Evolutionary conservation across 2,113 vertebrate species (phyloP).

Genomic region (Actenoides lindsayi): DNA sequence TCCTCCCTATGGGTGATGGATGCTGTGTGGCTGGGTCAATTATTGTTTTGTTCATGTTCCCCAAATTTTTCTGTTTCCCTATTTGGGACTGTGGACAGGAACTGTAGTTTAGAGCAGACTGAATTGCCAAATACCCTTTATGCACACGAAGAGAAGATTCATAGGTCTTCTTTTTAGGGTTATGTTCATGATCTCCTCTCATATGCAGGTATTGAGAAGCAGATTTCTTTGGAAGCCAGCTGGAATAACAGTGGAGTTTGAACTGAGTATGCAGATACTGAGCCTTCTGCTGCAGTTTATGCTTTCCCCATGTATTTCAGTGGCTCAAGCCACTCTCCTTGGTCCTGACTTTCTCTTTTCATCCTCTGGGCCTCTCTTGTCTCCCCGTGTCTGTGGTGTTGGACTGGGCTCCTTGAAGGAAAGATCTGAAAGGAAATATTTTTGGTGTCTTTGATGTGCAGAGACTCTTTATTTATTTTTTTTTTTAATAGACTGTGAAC

Average conservation of each 20-base stretch:
- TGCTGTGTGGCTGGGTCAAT: neutral
- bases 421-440: neutral
- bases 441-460: slow-evolving; percentile 10
- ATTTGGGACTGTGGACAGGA: neutral
- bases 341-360: neutral
- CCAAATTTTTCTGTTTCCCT: neutral
- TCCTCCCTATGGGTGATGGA: neutral
- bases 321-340: neutral
- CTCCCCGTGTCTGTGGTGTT: neutral
- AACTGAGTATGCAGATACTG: neutral
- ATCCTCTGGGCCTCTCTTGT: neutral
- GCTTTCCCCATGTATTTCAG: neutral
- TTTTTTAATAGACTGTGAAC: neutral
- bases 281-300: neutral
- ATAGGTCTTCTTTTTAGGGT: neutral
- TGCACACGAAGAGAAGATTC: neutral
- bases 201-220: neutral
- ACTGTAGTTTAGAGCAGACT: neutral
- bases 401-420: neutral
- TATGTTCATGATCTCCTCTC: neutral
- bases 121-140: neutral
- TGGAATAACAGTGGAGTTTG: neutral
- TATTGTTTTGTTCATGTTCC: neutral
- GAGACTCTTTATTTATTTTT: neutral
- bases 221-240: neutral